phyloP scores from a whole-genome alignment of 2,113 vertebrate genomes.

The Chelonoidis abingdonii region DNA sequence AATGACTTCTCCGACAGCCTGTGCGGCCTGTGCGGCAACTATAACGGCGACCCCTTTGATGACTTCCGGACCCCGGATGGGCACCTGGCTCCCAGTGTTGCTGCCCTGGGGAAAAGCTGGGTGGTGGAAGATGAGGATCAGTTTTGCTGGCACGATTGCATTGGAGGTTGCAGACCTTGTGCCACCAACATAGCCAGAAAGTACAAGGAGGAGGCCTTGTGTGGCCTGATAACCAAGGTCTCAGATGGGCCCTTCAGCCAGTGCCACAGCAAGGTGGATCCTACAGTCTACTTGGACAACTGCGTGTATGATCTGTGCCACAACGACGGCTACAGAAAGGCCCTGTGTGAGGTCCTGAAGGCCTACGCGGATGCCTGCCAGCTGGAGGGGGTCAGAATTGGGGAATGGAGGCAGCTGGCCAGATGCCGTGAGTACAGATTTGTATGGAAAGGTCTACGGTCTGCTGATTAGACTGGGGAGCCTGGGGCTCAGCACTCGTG shows the following conservation, averaged over 20 bases:
- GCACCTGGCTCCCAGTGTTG: conserved; percentile 30
- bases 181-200: conserved; percentile 30
- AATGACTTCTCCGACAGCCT: conserved; percentile 48
- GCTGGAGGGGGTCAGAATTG: not conserved
- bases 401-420: conserved; percentile 56
- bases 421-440: too few species aligned
- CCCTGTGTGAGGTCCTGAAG: conserved; percentile 81
- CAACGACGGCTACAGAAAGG: conserved; percentile 76
- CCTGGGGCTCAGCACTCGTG: too few species aligned
- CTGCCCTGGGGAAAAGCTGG: conserved; percentile 82
- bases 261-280: conserved; percentile 77
- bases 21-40: conserved; percentile 86
- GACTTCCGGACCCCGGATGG: conserved; percentile 69
- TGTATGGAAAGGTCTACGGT: too few species aligned
- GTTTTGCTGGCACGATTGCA: not conserved
- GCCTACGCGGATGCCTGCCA: not conserved
- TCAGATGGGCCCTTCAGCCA: conserved; percentile 73
- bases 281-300: conserved; percentile 70
- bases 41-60: conserved; percentile 73
- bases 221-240: conserved; percentile 73
- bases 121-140: conserved; percentile 40
- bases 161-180: conserved; percentile 67
- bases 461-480: too few species aligned
- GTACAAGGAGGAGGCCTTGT: conserved; percentile 65
- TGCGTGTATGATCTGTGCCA: conserved; percentile 84